These are phyloP conservation scores for Cygnus olor DNA, from an alignment of 2,797 vertebrate genomes.

Conservation along the genomic window DNA sequence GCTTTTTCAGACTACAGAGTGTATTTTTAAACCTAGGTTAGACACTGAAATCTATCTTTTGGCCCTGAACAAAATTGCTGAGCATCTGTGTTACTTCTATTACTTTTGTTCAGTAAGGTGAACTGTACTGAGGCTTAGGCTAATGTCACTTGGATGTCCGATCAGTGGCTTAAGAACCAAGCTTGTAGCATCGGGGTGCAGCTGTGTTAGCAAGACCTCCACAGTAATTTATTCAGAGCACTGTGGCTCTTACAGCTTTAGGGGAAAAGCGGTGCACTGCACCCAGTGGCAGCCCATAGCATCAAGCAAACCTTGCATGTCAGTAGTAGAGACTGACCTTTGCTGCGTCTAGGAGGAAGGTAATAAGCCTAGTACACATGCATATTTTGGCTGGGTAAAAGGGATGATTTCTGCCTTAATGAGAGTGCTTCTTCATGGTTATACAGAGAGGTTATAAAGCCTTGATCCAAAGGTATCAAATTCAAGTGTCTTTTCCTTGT, in stretches of 20 bases:
- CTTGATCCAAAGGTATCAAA: not conserved
- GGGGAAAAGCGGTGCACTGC: not conserved
- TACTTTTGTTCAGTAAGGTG: not conserved
- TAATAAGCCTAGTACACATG: not conserved
- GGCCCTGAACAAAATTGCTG: not conserved
- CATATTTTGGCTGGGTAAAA: not conserved
- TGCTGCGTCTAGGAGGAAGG: accelerated
- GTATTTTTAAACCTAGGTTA: not conserved
- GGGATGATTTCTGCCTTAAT: not conserved
- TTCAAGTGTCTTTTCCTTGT: not conserved
- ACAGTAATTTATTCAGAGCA: not conserved
- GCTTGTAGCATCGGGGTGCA: not conserved
- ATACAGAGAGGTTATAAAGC: not conserved
- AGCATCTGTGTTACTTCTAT: not conserved
- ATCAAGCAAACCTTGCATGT: accelerated
- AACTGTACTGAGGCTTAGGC: not conserved
- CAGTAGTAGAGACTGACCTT: not conserved
- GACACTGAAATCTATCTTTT: not conserved
- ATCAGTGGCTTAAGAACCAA: not conserved
- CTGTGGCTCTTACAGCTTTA: not conserved
- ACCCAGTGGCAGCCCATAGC: not conserved
- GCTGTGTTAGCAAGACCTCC: not conserved
- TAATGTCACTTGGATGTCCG: not conserved
- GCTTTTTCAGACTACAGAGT: not conserved
- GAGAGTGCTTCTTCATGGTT: not conserved